These are phyloP conservation scores for Tetrao urogallus DNA, from an alignment of 2,113 vertebrate species.

Conservation along the genomic window DNA sequence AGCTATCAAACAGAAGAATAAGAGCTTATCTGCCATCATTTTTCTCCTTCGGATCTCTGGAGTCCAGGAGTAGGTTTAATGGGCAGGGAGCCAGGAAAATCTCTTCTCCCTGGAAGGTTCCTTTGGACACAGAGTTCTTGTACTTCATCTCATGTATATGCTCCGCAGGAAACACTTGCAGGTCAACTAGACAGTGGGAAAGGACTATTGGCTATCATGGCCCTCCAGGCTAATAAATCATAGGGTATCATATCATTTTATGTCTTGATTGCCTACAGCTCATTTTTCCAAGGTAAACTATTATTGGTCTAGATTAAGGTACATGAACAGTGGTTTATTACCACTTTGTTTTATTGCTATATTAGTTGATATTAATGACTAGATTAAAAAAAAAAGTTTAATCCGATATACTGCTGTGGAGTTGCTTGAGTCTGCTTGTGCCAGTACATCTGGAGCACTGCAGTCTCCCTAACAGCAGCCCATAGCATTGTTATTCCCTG, in stretches of 20 bases:
- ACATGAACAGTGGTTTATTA: not conserved
- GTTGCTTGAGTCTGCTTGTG: not conserved
- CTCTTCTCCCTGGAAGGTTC: not conserved
- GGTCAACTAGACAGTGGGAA: not conserved
- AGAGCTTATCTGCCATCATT: not conserved
- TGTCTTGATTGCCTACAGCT: not conserved
- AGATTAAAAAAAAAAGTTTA: not conserved
- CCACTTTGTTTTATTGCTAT: not conserved
- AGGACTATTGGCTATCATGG: not conserved
- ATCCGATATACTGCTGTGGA: not conserved
- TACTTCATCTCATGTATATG: accelerated
- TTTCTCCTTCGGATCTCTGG: not conserved
- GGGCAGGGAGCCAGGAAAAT: not conserved
- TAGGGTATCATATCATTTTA: not conserved
- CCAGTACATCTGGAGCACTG: accelerated
- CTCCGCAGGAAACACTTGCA: not conserved
- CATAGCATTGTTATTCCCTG: not conserved
- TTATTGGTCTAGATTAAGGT: not conserved
- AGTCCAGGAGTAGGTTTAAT: not conserved
- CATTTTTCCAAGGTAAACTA: not conserved
- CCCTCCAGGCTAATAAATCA: not conserved
- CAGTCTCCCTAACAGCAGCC: not conserved
- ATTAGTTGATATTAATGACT: not conserved
- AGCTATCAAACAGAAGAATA: constrained; percentile 28
- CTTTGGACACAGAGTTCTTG: not conserved